These are phyloP conservation scores for Mormyrus lacerda DNA, from an alignment of 2,113 vertebrate genomes.

Conservation along the genomic window DNA sequence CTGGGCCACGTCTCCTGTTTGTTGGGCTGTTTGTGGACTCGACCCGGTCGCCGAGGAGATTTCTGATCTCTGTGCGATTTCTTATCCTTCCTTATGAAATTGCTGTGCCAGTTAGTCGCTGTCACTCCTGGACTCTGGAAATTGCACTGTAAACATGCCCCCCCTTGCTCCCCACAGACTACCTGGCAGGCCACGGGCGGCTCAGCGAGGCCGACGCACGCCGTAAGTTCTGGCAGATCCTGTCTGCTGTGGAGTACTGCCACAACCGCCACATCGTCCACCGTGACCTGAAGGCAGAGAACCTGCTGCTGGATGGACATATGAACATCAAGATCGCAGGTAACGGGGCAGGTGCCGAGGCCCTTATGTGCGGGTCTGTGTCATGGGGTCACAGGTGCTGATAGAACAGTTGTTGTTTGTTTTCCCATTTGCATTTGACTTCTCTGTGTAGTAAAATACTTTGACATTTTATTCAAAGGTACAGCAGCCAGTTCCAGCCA, in stretches of 20 bases:
- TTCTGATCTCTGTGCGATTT: background rate
- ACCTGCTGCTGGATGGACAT: conserved; percentile 59
- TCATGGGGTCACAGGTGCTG: background rate
- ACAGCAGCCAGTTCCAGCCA: background rate
- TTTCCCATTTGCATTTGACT: background rate
- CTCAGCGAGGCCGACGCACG: conserved; percentile 72
- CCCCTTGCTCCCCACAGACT: conserved; percentile 56
- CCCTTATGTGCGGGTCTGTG: background rate
- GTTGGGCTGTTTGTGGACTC: background rate
- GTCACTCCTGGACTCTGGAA: background rate
- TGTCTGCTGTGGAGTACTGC: conserved; percentile 77
- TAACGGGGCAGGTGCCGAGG: background rate
- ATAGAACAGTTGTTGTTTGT: background rate
- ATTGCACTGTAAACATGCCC: background rate
- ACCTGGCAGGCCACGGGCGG: conserved; percentile 72
- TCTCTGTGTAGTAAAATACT: background rate
- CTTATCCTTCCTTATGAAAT: background rate
- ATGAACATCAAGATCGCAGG: conserved; percentile 88
- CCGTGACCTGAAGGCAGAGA: background rate
- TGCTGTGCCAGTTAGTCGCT: background rate
- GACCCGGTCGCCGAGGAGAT: background rate
- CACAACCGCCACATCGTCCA: conserved; percentile 59
- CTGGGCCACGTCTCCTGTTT: background rate
- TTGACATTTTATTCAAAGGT: background rate
- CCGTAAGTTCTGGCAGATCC: conserved; percentile 79